phyloP scores from a whole-genome alignment of 2,888 invertebrate species.

The Cotesia congregata region DNA sequence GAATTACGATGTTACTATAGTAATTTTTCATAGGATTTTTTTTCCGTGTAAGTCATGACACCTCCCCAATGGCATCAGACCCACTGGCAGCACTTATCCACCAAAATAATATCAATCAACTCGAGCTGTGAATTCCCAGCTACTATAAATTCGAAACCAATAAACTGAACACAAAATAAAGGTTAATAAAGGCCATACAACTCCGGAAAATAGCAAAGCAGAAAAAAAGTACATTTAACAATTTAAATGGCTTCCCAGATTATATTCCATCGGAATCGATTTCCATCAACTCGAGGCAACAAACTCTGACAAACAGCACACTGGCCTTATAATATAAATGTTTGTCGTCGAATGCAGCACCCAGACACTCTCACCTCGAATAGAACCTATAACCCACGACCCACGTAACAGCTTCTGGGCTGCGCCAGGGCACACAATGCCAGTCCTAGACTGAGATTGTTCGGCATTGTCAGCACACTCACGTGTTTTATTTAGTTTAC shows the following conservation, averaged over 20 bases:
- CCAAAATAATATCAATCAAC: too few species aligned
- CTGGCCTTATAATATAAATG: slow-evolving; percentile 24
- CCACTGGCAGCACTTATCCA: too few species aligned
- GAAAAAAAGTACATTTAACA: slow-evolving; percentile 56
- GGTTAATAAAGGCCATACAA: neutral
- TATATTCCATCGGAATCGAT: slow-evolving; percentile 64
- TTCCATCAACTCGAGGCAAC: slow-evolving; percentile 40
- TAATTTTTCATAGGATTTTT: too few species aligned
- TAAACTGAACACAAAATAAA: neutral
- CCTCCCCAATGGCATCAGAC: too few species aligned
- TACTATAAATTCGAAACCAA: neutral
- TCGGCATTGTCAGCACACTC: neutral
- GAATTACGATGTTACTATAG: too few species aligned
- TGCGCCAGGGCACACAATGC: neutral
- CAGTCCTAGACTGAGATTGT: neutral
- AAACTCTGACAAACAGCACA: neutral
- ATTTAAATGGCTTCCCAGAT: slow-evolving; percentile 56
- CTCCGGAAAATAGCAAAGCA: slow-evolving; percentile 44
- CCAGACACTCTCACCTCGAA: neutral
- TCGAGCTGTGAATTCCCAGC: too few species aligned
- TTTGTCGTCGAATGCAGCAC: slow-evolving; percentile 23
- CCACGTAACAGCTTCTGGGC: neutral
- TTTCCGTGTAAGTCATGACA: too few species aligned
- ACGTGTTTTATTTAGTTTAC: slow-evolving; percentile 15
- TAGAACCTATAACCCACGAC: neutral